phyloP scores from a whole-genome alignment of 2,797 vertebrate species.

The Parambassis ranga region DNA sequence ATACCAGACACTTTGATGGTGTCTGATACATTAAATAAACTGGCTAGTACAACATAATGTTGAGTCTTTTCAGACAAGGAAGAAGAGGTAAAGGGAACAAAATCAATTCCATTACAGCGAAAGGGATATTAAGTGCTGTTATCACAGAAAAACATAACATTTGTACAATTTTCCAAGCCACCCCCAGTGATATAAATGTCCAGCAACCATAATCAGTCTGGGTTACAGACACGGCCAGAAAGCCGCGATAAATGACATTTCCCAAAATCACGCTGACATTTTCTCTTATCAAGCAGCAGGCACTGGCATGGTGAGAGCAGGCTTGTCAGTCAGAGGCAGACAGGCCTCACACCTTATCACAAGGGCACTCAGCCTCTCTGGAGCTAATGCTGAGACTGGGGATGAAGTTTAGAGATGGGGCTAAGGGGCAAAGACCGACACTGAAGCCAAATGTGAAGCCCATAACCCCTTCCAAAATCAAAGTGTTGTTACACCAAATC shows the following conservation, averaged over 20 bases:
- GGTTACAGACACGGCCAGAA: slow-evolving; percentile 75
- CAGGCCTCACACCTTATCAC: slow-evolving; percentile 84
- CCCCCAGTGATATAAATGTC: slow-evolving; percentile 78
- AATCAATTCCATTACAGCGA: slow-evolving; percentile 64
- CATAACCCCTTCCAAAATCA: neutral
- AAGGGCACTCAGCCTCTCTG: slow-evolving; percentile 73
- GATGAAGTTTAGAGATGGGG: slow-evolving; percentile 65
- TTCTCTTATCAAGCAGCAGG: slow-evolving; percentile 84
- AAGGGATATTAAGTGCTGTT: slow-evolving; percentile 65
- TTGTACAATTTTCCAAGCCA: slow-evolving; percentile 67
- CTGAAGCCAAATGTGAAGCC: slow-evolving; percentile 15
- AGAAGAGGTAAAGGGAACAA: slow-evolving; percentile 55
- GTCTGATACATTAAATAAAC: slow-evolving; percentile 63
- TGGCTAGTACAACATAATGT: slow-evolving; percentile 24
- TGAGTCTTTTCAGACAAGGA: slow-evolving; percentile 31
- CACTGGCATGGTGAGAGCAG: slow-evolving; percentile 78
- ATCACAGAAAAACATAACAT: slow-evolving; percentile 72
- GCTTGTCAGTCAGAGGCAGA: slow-evolving; percentile 84
- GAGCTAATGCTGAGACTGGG: slow-evolving; percentile 68
- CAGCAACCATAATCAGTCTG: slow-evolving; percentile 76
- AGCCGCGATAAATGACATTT: slow-evolving; percentile 85
- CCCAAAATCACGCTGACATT: slow-evolving; percentile 83
- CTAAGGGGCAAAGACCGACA: slow-evolving; percentile 50
- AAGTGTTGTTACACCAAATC: slow-evolving; percentile 4
- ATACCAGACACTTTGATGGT: slow-evolving; percentile 53